Evolutionary conservation across 1,140 invertebrate species (phyloP), one percentile per base, ranked within the genome.

Genomic region (Drosophila pseudoananassae): DNA sequence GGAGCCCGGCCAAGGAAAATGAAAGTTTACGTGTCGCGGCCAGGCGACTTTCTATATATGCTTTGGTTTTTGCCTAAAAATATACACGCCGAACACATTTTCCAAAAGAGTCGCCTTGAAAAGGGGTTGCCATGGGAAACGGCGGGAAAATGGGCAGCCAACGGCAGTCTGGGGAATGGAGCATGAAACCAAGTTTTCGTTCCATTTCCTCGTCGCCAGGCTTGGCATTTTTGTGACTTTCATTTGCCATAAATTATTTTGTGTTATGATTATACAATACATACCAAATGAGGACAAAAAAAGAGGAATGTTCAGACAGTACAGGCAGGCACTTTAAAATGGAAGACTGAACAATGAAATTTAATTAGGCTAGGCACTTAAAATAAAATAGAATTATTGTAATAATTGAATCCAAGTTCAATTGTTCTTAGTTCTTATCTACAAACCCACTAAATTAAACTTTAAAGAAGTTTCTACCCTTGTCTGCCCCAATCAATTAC

Each of bases 241-340:
- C 66, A 84, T 84, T 66, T 76, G 78, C 81, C 76, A 84, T 84
- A 84, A 84, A 84, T 84, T 84, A 84, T 76, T 84, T 84, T 63
- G 84, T 84, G 72, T 79, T 85, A 82, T 87, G 87, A 87, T 72
- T 87, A 85, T 80, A 81, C 81, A 85, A 85, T 85, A 82, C 74
- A 71, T 45, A 64, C 47, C 49, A 75, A 40, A 50, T 40, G 50
- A 58, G 49, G 31, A 45, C 20, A 20, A 45, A 46, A 46, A 15
- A 1, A 8, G 50, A 27, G 10, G 31, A 43, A 60, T 36, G 33
- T 23, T 20, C 65, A 51, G 9, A 10, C 7, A 6, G 17, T 2
- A 6, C 5, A 23, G 15, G 43, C 15, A 3, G 3, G 43, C 1
- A 23, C 43, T 43, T 43, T 43, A 43, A 43, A 40, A 4, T 14